A percentile compares a stretch with the other conserved stretches of the same genome.
Conservation (phyloP, 2,797 vertebrate species). For the Peromyscus attwateri region DNA sequence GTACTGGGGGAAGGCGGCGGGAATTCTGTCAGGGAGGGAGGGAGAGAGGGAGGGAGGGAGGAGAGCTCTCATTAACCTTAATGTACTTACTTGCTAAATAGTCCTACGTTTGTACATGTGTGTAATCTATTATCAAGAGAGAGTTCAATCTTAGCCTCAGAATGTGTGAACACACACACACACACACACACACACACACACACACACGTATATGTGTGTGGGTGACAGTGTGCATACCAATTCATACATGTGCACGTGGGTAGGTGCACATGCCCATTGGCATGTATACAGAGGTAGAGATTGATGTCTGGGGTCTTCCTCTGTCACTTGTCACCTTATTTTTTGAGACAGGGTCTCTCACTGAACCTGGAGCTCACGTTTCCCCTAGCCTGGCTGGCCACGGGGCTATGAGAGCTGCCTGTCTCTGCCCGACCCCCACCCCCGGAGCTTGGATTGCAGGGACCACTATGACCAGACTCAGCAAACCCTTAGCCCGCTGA, state of each 20-base stretch:
- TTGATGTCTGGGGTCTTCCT: not conserved
- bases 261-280: not conserved
- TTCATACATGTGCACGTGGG: not conserved
- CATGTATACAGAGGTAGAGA: not conserved
- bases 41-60: no score
- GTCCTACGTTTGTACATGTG: not conserved
- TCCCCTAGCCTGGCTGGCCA: not conserved
- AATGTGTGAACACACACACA: not conserved
- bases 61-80: not conserved
- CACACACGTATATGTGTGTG: not conserved
- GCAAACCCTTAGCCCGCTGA: not conserved
- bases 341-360: not conserved
- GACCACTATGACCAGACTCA: not conserved
- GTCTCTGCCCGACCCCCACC: not conserved
- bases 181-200: not conserved
- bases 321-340: not conserved
- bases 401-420: not conserved
- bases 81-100: not conserved
- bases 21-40: not conserved
- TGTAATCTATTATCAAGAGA: not conserved
- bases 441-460: not conserved
- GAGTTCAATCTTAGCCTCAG: not conserved
- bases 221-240: not conserved
- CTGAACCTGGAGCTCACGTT: not conserved
- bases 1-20: not conserved